Evolutionary conservation across 2,888 invertebrate species (phyloP).

Genomic region (Actias luna): DNA sequence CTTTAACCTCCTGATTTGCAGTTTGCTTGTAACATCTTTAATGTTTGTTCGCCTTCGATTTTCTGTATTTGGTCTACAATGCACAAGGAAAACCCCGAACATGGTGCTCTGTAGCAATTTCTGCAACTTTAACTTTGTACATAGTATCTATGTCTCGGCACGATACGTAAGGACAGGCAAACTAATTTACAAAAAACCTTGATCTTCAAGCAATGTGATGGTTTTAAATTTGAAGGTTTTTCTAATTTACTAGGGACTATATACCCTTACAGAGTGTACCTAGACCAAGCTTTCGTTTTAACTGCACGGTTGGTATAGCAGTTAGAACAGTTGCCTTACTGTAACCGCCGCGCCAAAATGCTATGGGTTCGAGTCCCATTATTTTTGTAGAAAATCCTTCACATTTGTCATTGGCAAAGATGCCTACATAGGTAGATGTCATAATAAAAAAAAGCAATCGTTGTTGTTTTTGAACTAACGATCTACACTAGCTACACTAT

Average conservation of each 20-base stretch:
- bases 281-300: not conserved
- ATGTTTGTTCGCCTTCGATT: not conserved
- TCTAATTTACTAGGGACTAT: not conserved
- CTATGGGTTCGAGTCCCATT: too few species aligned
- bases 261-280: not conserved
- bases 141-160: not conserved
- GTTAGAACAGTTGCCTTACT: too few species aligned
- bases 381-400: too few species aligned
- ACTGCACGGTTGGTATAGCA: too few species aligned
- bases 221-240: too few species aligned
- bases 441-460: too few species aligned
- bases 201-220: too few species aligned
- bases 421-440: too few species aligned
- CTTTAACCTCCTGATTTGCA: not conserved
- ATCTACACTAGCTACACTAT: not conserved
- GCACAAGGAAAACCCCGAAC: not conserved
- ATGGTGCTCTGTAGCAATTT: not conserved
- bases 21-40: not conserved
- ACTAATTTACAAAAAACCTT: too few species aligned
- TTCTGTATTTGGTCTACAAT: not conserved
- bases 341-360: too few species aligned
- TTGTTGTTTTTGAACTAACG: too few species aligned
- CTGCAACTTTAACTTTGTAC: not conserved
- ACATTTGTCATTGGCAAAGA: too few species aligned
- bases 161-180: not conserved